Base-by-base conservation (phyloP, 2,797 vertebrate species). In the Galagoides demidoff region DNA sequence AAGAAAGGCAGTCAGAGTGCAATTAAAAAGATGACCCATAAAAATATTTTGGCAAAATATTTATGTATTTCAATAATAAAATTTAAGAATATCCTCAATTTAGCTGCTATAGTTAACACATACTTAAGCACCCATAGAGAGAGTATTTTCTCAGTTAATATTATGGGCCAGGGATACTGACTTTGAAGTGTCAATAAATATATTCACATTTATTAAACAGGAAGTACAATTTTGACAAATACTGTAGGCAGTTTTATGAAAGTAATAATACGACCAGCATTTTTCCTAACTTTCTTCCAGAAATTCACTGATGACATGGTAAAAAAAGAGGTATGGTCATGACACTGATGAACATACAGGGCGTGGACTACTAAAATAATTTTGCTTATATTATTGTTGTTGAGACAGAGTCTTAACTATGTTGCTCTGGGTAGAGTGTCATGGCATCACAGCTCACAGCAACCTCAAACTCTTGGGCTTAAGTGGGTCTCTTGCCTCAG, bases 191-290 rank as follows among this genome's bases (percentile, higher is more conserved):
- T 87, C 17, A 93, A 49, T 78, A 78, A 57, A 34, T 78, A 83
- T 94, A 70, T 93, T 89, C 2, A 3, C 84, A 78, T 78, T 79
- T 89, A 68, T 61, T 82, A 52, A 34, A 61, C 10, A 70, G 57
- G 89, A 87, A 89, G 73, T 82, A 87, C 2, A 96, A 43, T 49
- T 87, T 95, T 70, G 78, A 89, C 64, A 52, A 90, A 20, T 79
- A 83, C 57, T 81, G 14, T 6, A 79, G 81, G 57, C 29, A n/a
- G 4, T 96, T 74, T 84, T 45, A 91, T 73, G 27, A 93, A 93
- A 85, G 45, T 45, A 96, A 82, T 89, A 79, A 81, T 81, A 90
- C 14, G 55, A 64, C 45, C n/a, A 59, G 34, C 14, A 12, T 78
- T 96, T 95, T 90, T 9, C 25, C 68, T 84, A n/a, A 92, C 19